A percentile compares a stretch with the other conserved stretches of the same genome.
phyloP scores from a whole-genome alignment of 64 coral and sea anemone genomes.

The Anthopleura sola region DNA sequence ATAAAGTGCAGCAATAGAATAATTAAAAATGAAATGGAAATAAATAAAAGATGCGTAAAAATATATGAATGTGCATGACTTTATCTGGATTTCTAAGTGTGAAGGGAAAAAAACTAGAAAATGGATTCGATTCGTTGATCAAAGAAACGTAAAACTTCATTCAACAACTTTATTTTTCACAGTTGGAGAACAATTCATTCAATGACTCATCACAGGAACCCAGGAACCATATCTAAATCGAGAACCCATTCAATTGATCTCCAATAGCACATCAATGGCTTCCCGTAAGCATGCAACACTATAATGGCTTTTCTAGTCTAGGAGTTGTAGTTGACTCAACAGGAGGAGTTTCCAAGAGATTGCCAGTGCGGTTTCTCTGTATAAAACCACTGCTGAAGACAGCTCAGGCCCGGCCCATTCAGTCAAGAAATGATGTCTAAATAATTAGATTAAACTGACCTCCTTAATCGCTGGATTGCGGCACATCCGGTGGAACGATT shows the following conservation, averaged over 20 bases:
- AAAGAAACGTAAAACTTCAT: neutral
- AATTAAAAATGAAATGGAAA: neutral
- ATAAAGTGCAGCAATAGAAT: neutral
- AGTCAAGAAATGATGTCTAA: neutral
- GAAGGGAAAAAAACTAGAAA: no score
- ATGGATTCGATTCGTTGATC: neutral
- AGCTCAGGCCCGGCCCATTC: neutral
- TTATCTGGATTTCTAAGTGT: no score
- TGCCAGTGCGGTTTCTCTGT: neutral
- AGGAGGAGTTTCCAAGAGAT: neutral
- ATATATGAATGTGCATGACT: no score
- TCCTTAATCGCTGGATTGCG: conserved; percentile 5
- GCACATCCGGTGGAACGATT: conserved; percentile 13
- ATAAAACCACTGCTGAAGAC: neutral
- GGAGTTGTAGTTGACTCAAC: no score
- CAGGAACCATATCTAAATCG: no score
- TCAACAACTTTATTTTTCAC: neutral
- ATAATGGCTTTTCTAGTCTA: neutral
- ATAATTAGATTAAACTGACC: conserved; percentile 26
- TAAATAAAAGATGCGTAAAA: no score
- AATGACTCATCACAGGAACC: neutral
- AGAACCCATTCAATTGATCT: neutral
- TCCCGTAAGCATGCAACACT: neutral
- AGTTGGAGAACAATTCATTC: neutral
- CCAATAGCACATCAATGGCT: neutral